Conservation (phyloP, 2,888 invertebrate genomes). For the Cordylochernes scorpioides region DNA sequence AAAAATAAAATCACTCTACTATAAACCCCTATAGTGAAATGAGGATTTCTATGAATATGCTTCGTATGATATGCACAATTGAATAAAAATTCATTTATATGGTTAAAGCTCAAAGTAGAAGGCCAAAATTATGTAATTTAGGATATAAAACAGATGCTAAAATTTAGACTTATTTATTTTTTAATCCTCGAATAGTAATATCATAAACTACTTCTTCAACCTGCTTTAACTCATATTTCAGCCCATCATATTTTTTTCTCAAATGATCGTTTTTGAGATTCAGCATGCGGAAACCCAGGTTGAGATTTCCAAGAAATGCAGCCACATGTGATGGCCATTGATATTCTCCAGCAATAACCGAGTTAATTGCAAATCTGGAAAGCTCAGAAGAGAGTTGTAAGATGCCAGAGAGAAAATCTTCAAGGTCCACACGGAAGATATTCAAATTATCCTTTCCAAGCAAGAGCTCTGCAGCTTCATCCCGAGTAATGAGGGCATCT, state of each 20-base stretch:
- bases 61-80: too few relatives aligned
- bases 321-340: constrained; percentile 51
- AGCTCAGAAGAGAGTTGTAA: constrained; percentile 55
- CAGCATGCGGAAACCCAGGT: constrained; percentile 60
- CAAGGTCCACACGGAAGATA: constrained; percentile 58
- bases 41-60: too few relatives aligned
- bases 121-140: too few relatives aligned
- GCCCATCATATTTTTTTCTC: constrained; percentile 53
- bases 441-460: constrained; percentile 37
- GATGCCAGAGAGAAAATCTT: constrained; percentile 57
- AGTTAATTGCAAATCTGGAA: constrained; percentile 30
- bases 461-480: constrained; percentile 44
- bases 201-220: constrained; percentile 77
- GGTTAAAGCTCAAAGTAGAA: too few relatives aligned
- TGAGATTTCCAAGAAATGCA: constrained; percentile 54
- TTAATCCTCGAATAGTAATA: constrained; percentile 50
- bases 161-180: too few relatives aligned
- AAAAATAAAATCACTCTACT: too few relatives aligned
- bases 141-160: too few relatives aligned
- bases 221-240: constrained; percentile 67
- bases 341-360: constrained; percentile 42
- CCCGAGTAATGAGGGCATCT: constrained; percentile 41
- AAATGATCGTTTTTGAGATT: constrained; percentile 71
- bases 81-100: too few relatives aligned
- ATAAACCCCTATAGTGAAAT: too few relatives aligned